phyloP scores from a whole-genome alignment of 2,113 vertebrate genomes.

The Pyrgilauda ruficollis region DNA sequence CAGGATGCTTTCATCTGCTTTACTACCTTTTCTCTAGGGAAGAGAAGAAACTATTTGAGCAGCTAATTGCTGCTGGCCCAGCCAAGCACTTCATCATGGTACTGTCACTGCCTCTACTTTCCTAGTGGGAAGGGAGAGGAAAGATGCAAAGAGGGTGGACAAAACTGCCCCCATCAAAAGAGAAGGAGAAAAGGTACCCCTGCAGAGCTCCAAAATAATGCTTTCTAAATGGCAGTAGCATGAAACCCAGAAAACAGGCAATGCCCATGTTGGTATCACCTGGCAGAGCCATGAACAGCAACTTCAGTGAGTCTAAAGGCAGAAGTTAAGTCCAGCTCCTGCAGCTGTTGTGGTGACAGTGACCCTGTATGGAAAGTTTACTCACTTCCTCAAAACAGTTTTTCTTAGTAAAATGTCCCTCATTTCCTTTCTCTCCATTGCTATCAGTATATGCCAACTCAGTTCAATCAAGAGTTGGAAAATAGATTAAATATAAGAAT shows the following conservation, averaged over 20 bases:
- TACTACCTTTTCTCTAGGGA: neutral
- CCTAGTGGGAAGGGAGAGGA: neutral
- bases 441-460: neutral
- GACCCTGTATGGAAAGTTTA: neutral
- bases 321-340: neutral
- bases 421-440: neutral
- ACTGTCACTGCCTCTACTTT: neutral
- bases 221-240: neutral
- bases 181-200: neutral
- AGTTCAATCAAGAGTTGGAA: neutral
- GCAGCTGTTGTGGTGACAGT: accelerated
- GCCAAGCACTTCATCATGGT: neutral
- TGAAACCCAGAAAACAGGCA: neutral
- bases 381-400: neutral
- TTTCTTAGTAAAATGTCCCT: neutral
- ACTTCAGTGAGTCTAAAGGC: neutral
- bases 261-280: neutral
- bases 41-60: neutral
- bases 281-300: neutral
- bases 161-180: neutral
- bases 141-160: neutral
- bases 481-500: neutral
- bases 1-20: neutral
- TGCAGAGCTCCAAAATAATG: neutral
- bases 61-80: neutral